These are phyloP conservation scores for Tangara arthus DNA, from an alignment of 2,797 vertebrate genomes.

Conservation along the genomic window DNA sequence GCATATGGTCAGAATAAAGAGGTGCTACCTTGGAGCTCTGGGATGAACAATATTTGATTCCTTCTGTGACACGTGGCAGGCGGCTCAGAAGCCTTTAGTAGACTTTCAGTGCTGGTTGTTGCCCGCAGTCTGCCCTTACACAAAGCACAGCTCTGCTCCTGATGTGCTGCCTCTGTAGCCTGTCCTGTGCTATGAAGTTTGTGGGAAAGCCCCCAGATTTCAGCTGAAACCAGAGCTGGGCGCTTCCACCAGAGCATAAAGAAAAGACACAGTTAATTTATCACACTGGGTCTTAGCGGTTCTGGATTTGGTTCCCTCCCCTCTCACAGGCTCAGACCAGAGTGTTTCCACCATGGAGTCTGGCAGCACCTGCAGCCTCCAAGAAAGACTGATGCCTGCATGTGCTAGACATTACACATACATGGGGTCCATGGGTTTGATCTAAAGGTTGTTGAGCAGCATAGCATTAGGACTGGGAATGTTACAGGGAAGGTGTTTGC, in stretches of 20 bases:
- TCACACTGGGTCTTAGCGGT: accelerated
- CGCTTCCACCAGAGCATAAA: not conserved
- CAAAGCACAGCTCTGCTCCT: not conserved
- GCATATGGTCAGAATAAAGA: not conserved
- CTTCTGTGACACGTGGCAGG: not conserved
- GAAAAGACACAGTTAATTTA: not conserved
- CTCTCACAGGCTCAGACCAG: not conserved
- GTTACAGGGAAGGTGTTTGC: not conserved
- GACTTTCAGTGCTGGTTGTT: not conserved
- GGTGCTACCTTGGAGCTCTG: accelerated
- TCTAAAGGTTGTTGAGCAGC: not conserved
- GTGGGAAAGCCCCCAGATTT: not conserved
- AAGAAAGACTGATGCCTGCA: not conserved
- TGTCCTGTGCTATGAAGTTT: not conserved
- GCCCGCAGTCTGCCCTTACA: accelerated
- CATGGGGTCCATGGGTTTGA: not conserved
- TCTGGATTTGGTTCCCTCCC: not conserved
- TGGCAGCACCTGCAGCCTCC: not conserved
- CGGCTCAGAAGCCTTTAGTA: not conserved
- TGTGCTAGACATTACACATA: not conserved
- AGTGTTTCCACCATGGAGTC: not conserved
- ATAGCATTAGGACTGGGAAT: not conserved
- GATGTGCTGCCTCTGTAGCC: accelerated
- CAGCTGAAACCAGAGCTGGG: not conserved
- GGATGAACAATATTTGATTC: not conserved